Percentiles rank a stretch among this genome's conserved stretches.
phyloP scores from a whole-genome alignment of 2,797 vertebrate species.

The Sibirionetta formosa region DNA sequence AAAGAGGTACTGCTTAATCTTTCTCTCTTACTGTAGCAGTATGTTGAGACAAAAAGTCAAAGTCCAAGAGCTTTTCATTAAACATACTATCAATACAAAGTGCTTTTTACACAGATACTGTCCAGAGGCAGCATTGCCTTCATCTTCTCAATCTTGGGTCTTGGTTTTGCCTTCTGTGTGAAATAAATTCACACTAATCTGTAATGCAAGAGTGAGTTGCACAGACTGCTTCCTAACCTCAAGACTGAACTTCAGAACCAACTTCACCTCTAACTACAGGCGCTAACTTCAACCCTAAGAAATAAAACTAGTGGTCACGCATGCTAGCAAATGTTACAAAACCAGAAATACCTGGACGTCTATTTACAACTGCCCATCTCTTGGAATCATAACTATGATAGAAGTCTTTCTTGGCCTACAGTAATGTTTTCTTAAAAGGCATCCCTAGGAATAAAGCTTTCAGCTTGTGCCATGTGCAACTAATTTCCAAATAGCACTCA shows the following conservation, averaged over 20 bases:
- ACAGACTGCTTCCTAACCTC: background rate
- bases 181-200: background rate
- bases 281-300: background rate
- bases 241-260: background rate
- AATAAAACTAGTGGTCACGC: background rate
- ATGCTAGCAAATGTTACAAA: background rate
- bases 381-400: background rate
- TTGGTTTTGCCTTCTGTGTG: background rate
- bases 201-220: background rate
- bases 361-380: background rate
- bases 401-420: background rate
- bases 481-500: constrained; percentile 37
- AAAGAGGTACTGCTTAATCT: background rate
- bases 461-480: background rate
- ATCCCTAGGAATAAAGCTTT: constrained; percentile 21
- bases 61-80: constrained; percentile 38
- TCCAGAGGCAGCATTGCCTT: background rate
- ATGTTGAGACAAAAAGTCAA: constrained; percentile 16
- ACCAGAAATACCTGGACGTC: fast-evolving
- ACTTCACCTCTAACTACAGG: background rate
- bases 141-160: background rate
- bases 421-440: background rate
- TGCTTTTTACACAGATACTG: background rate
- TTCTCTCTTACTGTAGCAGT: background rate
- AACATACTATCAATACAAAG: background rate